A percentile compares a stretch with the other conserved stretches of the same genome.
These are phyloP conservation scores for Ceratotherium simum DNA, from an alignment of 2,113 vertebrate genomes.

Conservation along the genomic window DNA sequence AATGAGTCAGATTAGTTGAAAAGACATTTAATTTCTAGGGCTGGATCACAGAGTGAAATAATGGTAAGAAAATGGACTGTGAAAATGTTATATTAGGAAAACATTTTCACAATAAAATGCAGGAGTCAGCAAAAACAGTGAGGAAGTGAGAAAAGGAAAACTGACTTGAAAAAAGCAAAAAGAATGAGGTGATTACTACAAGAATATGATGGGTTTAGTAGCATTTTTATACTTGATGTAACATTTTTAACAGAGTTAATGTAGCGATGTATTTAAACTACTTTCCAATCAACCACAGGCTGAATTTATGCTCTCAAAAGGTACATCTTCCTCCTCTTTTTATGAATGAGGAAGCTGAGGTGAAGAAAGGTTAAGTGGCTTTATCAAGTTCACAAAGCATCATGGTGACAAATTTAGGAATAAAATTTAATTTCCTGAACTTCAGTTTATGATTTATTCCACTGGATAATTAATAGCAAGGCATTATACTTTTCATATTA, in stretches of 20 bases:
- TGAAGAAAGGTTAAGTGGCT: conserved; percentile 73
- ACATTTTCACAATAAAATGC: background rate
- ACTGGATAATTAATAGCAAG: conserved; percentile 75
- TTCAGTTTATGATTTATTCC: conserved; percentile 74
- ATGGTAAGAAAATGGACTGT: background rate
- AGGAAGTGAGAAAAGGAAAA: background rate
- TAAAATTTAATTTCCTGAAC: conserved; percentile 77
- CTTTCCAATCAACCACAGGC: conserved; percentile 40
- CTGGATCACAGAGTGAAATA: conserved; percentile 3
- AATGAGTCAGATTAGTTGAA: background rate
- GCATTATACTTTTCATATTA: conserved; percentile 71
- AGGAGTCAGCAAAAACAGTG: background rate
- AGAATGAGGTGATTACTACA: conserved; percentile 3
- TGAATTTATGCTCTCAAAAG: conserved; percentile 65
- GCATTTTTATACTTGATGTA: conserved; percentile 48
- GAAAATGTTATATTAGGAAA: conserved; percentile 9
- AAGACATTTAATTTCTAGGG: background rate
- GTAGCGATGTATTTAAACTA: conserved; percentile 64
- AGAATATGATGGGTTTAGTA: conserved; percentile 16
- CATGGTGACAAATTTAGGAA: conserved; percentile 71
- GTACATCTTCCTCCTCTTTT: conserved; percentile 43
- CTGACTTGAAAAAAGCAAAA: background rate
- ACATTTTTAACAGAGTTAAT: conserved; percentile 63
- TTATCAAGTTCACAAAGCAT: conserved; percentile 73
- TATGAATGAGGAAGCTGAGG: conserved; percentile 64